Percentiles rank a stretch among this genome's conserved stretches.
phyloP scores from a whole-genome alignment of 1,140 invertebrate species.

The Aleiodes sp. region DNA sequence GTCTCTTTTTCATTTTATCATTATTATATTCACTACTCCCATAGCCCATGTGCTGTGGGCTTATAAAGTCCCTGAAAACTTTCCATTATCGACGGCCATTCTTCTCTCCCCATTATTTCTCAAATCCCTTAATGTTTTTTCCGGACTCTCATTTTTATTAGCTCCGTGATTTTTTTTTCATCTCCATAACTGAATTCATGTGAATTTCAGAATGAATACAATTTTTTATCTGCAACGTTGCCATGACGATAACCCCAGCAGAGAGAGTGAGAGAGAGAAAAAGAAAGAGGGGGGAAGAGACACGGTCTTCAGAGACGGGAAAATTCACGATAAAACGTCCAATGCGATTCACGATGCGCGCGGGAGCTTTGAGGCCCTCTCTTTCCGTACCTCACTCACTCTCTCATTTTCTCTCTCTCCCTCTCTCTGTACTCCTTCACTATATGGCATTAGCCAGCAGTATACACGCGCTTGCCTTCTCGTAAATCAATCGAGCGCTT shows the following conservation, averaged over 20 bases:
- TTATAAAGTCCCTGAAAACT: neutral
- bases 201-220: neutral
- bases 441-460: neutral
- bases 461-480: conserved; percentile 19
- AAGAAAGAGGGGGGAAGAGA: neutral
- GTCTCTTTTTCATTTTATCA: neutral
- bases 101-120: neutral
- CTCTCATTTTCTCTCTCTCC: conserved; percentile 17
- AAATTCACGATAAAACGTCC: conserved; percentile 23
- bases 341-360: conserved; percentile 12
- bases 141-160: no score
- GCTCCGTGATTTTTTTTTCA: no score
- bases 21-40: neutral
- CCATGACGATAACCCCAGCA: conserved; percentile 2
- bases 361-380: conserved; percentile 9
- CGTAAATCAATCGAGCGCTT: conserved; percentile 40
- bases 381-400: neutral
- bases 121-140: neutral
- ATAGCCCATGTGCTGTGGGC: neutral
- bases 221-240: neutral
- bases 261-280: neutral
- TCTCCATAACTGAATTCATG: no score
- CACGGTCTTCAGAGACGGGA: conserved; percentile 14
- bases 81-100: neutral
- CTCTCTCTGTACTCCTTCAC: neutral